Evolutionary conservation across 2,797 vertebrate species (phyloP).

Genomic region (Cyclopterus lumpus): DNA sequence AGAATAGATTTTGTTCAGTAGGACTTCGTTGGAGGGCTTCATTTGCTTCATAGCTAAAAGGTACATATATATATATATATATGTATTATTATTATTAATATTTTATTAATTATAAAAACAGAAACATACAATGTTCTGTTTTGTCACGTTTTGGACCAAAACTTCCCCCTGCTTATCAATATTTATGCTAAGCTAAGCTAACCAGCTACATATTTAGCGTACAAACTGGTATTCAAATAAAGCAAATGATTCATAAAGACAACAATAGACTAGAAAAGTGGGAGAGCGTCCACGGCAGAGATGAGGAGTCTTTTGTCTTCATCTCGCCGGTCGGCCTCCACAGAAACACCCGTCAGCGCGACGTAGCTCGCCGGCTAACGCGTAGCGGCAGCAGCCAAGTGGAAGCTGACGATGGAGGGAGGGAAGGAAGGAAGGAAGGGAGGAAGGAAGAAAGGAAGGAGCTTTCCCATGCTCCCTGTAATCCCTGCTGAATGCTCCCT

Average conservation of each 20-base stretch:
- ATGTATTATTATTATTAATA: too few relatives aligned
- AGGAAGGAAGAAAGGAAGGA: neutral
- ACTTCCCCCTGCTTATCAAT: too few relatives aligned
- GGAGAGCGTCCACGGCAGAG: neutral
- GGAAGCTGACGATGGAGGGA: slow-evolving; percentile 11
- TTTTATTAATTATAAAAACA: too few relatives aligned
- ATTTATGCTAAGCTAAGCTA: neutral
- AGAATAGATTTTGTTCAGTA: neutral
- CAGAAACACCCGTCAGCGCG: neutral
- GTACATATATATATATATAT: neutral
- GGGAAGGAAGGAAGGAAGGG: neutral
- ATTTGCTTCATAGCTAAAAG: neutral
- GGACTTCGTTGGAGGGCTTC: too few relatives aligned
- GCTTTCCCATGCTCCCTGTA: slow-evolving; percentile 64
- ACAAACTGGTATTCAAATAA: neutral
- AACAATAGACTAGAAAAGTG: neutral
- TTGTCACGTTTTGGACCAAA: neutral
- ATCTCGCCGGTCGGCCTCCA: neutral
- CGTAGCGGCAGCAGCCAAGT: slow-evolving; percentile 32
- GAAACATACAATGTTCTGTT: too few relatives aligned
- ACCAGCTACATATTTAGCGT: neutral
- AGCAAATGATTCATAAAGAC: neutral
- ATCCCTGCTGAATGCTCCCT: slow-evolving; percentile 35
- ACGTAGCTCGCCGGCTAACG: slow-evolving; percentile 14
- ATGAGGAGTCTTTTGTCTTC: slow-evolving; percentile 7